A percentile compares a stretch with the other conserved stretches of the same genome.
Evolutionary conservation across 2,888 invertebrate genomes (phyloP).

Genomic region (Sabatieria punctata): DNA sequence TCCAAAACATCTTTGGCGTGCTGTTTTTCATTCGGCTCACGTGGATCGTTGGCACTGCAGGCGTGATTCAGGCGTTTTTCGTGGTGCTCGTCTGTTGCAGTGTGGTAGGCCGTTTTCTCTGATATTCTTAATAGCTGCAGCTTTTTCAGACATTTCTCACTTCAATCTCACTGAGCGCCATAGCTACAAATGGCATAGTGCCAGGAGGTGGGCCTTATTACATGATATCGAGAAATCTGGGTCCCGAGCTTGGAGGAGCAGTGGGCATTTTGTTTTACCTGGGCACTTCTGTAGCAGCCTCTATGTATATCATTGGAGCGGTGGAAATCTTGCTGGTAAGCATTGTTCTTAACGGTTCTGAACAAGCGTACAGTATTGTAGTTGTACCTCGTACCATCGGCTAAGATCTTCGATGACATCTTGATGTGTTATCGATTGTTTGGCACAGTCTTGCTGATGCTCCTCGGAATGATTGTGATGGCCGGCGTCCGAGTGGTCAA

Average conservation of each 20-base stretch:
- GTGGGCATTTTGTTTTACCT: slow-evolving; percentile 95
- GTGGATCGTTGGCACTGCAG: slow-evolving; percentile 97
- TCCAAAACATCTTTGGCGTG: slow-evolving; percentile 99
- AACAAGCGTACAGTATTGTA: too few species aligned
- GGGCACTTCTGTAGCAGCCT: slow-evolving; percentile 84
- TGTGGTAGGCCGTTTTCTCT: slow-evolving; percentile 82
- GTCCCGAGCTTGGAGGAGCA: slow-evolving; percentile 96
- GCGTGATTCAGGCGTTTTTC: slow-evolving; percentile 76
- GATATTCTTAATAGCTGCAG: too few species aligned
- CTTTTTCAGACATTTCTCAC: slow-evolving; percentile 25
- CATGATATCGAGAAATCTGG: slow-evolving; percentile 76
- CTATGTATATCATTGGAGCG: slow-evolving; percentile 87
- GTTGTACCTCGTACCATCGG: slow-evolving; percentile 23
- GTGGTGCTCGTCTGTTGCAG: slow-evolving; percentile 90
- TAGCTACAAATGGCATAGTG: slow-evolving; percentile 94
- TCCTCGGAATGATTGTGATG: slow-evolving; percentile 38
- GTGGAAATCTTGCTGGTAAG: slow-evolving; percentile 13
- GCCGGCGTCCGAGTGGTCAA: slow-evolving; percentile 38
- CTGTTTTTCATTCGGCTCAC: slow-evolving; percentile 96
- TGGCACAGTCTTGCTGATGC: slow-evolving; percentile 35
- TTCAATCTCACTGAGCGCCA: slow-evolving; percentile 91
- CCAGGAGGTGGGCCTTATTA: slow-evolving; percentile 86
- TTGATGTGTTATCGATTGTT: slow-evolving; percentile 39
- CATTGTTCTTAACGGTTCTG: too few species aligned
- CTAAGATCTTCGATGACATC: slow-evolving; percentile 36